A percentile compares a stretch with the other conserved stretches of the same genome.
Evolutionary conservation across 2,113 vertebrate genomes (phyloP).

Genomic region (Dromaius novaehollandiae): DNA sequence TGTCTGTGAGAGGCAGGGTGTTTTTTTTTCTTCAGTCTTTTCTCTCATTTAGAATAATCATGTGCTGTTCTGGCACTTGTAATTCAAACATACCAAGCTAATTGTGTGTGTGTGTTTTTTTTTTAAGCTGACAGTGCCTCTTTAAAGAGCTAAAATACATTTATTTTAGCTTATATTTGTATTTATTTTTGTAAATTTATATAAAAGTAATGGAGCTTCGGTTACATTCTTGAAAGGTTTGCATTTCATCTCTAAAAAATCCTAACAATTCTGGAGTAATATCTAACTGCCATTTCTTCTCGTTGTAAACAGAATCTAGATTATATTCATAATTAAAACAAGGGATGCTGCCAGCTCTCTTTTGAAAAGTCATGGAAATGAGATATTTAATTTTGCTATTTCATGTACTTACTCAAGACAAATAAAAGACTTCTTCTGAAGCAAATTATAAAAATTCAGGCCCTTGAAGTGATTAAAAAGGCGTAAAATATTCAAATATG

Average conservation of each 20-base stretch:
- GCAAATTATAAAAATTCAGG: background rate
- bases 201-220: background rate
- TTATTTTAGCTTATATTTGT: background rate
- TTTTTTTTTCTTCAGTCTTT: background rate
- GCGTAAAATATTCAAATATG: background rate
- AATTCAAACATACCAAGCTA: background rate
- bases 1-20: background rate
- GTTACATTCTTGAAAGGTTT: background rate
- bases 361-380: background rate
- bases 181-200: background rate
- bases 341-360: background rate
- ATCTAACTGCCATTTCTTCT: background rate
- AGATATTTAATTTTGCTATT: background rate
- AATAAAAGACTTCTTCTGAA: background rate
- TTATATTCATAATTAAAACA: background rate
- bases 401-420: background rate
- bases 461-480: slow-evolving; percentile 7
- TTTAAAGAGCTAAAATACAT: background rate
- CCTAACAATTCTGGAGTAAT: background rate
- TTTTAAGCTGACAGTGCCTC: background rate
- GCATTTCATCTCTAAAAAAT: background rate
- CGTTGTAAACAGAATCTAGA: background rate
- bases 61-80: background rate
- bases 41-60: background rate
- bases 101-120: background rate